Conservation (phyloP, 1,140 invertebrate species). For the Phthorimaea operculella region DNA sequence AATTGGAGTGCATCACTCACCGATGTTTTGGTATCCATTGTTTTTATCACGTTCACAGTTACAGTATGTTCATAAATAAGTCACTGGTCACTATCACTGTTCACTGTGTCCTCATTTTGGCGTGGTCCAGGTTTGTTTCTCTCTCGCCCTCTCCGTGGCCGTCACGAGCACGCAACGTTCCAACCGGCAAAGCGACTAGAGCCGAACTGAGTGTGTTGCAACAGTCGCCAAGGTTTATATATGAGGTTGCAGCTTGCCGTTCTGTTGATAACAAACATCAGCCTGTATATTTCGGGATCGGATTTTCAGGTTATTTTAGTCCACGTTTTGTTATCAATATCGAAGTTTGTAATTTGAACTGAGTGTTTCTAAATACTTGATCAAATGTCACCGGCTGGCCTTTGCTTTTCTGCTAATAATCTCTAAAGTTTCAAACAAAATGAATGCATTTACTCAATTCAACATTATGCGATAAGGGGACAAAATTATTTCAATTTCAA, state of each 20-base stretch:
- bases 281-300: no score
- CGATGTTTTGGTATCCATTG: constrained; percentile 57
- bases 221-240: constrained; percentile 61
- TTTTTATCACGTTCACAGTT: constrained; percentile 35
- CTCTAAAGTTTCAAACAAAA: no score
- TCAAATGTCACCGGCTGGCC: no score
- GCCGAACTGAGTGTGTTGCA: constrained; percentile 67
- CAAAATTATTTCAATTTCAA: no score
- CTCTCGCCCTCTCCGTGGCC: constrained; percentile 68
- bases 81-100: constrained; percentile 55
- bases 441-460: no score
- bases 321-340: no score
- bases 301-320: no score
- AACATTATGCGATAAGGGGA: no score
- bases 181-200: constrained; percentile 70
- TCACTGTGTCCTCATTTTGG: constrained; percentile 57
- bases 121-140: constrained; percentile 41
- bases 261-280: not conserved
- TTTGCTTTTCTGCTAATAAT: no score
- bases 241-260: constrained; percentile 45
- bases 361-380: no score
- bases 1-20: constrained; percentile 34
- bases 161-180: constrained; percentile 50
- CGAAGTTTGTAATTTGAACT: no score
- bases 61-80: constrained; percentile 42